Conservation (phyloP, 2,888 invertebrate genomes). For the Diplolepis rosae region DNA sequence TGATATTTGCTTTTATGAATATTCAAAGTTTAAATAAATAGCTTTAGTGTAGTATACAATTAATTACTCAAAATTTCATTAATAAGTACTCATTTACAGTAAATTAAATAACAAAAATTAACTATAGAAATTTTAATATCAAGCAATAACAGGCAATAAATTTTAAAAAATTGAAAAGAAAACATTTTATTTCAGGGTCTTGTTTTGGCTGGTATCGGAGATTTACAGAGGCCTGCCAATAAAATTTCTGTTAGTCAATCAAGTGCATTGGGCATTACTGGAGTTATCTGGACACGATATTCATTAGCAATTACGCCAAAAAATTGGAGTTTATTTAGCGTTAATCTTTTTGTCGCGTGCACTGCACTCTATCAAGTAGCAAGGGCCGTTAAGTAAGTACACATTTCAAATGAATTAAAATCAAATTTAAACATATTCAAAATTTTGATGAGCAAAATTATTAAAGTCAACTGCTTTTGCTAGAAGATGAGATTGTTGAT, state of each 20-base stretch:
- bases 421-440: background rate
- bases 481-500: too few relatives aligned
- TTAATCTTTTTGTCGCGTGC: constrained; percentile 95
- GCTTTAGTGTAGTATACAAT: too few relatives aligned
- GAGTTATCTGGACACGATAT: constrained; percentile 95
- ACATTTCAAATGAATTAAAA: background rate
- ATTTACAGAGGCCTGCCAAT: constrained; percentile 91
- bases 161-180: too few relatives aligned
- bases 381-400: constrained; percentile 78
- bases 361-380: constrained; percentile 90
- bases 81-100: too few relatives aligned
- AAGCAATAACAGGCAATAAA: too few relatives aligned
- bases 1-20: too few relatives aligned
- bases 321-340: constrained; percentile 95
- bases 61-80: too few relatives aligned
- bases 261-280: constrained; percentile 88
- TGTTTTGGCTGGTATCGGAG: constrained; percentile 92
- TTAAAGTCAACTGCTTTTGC: too few relatives aligned
- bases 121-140: too few relatives aligned
- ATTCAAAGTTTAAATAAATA: too few relatives aligned
- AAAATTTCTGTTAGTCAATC: constrained; percentile 90
- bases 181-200: constrained; percentile 79
- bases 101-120: too few relatives aligned
- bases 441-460: too few relatives aligned
- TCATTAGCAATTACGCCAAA: constrained; percentile 97